Evolutionary conservation across 2,888 invertebrate genomes (phyloP).

Genomic region (Pharmacophagus antenor): DNA sequence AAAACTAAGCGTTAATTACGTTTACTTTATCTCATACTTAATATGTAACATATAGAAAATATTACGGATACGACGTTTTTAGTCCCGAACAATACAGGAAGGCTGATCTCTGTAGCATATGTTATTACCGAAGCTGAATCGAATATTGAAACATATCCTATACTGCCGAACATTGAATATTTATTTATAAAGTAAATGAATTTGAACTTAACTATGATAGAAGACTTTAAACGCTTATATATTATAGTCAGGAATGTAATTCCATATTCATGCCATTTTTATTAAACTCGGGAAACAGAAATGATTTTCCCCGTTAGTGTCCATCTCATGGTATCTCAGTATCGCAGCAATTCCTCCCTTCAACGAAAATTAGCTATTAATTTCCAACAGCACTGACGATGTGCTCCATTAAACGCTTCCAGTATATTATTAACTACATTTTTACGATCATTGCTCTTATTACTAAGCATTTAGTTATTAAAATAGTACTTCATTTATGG

Average conservation of each 20-base stretch:
- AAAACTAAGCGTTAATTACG: too few species aligned
- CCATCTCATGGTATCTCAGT: slow-evolving; percentile 46
- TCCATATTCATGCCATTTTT: slow-evolving; percentile 10
- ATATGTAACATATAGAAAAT: not conserved
- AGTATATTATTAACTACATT: slow-evolving; percentile 6
- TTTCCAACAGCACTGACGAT: slow-evolving; percentile 20
- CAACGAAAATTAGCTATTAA: slow-evolving; percentile 47
- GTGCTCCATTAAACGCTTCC: not conserved
- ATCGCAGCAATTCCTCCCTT: slow-evolving; percentile 47
- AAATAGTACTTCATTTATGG: slow-evolving; percentile 28
- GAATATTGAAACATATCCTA: not conserved
- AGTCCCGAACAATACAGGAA: not conserved
- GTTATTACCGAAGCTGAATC: not conserved
- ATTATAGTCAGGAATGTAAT: slow-evolving; percentile 6
- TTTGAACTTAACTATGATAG: not conserved
- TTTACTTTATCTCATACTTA: not conserved
- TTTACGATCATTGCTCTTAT: not conserved
- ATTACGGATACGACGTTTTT: not conserved
- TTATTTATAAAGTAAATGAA: not conserved
- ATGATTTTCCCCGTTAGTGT: slow-evolving; percentile 37
- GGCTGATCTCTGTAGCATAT: not conserved
- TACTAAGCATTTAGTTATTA: not conserved
- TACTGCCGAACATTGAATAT: not conserved
- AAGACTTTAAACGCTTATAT: not conserved
- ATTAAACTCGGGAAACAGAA: slow-evolving; percentile 16